These are phyloP conservation scores for Thomomys bottae DNA, from an alignment of 2,113 vertebrate genomes.

Conservation along the genomic window DNA sequence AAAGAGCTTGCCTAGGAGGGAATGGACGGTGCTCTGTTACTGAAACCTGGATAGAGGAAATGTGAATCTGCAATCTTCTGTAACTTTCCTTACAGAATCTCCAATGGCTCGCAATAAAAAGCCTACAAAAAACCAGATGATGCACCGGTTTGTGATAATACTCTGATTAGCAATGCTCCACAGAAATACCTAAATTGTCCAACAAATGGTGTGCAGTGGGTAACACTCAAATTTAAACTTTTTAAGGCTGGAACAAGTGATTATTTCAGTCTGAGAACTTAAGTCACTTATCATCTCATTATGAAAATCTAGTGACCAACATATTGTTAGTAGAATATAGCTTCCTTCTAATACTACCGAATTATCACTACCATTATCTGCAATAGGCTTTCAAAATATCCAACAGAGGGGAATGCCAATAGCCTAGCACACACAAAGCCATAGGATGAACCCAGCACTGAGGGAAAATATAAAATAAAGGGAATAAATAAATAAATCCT, in stretches of 20 bases:
- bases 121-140: constrained; percentile 88
- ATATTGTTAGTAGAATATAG: neutral
- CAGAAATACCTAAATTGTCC: constrained; percentile 92
- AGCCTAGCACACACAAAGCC: neutral
- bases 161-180: constrained; percentile 91
- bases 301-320: neutral
- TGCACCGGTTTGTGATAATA: constrained; percentile 89
- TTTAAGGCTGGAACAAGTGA: neutral
- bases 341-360: neutral
- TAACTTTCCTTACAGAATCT: constrained; percentile 5
- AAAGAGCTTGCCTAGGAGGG: neutral
- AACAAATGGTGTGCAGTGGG: constrained; percentile 90
- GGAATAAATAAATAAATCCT: neutral
- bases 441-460: neutral
- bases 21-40: neutral
- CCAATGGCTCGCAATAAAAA: neutral
- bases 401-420: neutral
- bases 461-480: neutral
- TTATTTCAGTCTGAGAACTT: neutral
- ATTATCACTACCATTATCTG: neutral
- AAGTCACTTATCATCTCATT: neutral
- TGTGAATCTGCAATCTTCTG: neutral
- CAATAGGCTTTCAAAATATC: neutral
- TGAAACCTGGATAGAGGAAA: constrained; percentile 11
- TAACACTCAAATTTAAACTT: constrained; percentile 83